Percentiles rank a stretch among this genome's conserved stretches.
Conservation (phyloP, 2,113 vertebrate species). For the Castor canadensis region DNA sequence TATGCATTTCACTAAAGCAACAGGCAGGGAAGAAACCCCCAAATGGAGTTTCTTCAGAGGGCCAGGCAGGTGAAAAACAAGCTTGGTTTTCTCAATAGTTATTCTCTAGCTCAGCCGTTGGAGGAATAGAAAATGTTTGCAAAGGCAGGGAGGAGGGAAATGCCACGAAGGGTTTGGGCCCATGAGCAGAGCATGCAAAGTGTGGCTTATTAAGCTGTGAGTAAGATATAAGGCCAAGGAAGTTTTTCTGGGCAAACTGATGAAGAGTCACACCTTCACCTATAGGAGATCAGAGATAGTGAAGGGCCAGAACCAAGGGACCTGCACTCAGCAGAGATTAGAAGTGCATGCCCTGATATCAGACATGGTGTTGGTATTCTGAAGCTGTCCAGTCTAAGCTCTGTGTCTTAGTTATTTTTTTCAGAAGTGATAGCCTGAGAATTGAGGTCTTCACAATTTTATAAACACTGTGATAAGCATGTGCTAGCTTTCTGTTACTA, state of each 20-base stretch:
- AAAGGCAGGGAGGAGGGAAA: too few species aligned
- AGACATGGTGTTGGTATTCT: not conserved
- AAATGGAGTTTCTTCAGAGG: too few species aligned
- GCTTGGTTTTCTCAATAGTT: too few species aligned
- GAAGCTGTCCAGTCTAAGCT: not conserved
- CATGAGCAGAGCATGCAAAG: too few species aligned
- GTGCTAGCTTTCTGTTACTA: not conserved
- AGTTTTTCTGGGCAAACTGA: not conserved
- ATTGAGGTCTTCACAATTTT: not conserved
- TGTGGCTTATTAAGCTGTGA: too few species aligned
- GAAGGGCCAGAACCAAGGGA: not conserved
- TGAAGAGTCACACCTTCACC: not conserved
- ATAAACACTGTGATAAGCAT: not conserved
- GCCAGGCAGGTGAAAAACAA: too few species aligned
- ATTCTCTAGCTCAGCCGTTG: too few species aligned
- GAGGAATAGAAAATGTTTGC: too few species aligned
- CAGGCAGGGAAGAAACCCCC: too few species aligned
- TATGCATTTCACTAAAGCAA: too few species aligned
- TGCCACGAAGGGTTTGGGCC: too few species aligned
- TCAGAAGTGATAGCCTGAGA: not conserved
- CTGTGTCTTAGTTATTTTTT: not conserved
- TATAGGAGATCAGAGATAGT: not conserved
- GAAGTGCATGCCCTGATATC: too few species aligned
- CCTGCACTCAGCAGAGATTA: not conserved
- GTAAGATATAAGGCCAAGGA: not conserved